These are phyloP conservation scores for Montipora capitata DNA, from an alignment of 92 coral and sea anemone genomes.

Conservation along the genomic window DNA sequence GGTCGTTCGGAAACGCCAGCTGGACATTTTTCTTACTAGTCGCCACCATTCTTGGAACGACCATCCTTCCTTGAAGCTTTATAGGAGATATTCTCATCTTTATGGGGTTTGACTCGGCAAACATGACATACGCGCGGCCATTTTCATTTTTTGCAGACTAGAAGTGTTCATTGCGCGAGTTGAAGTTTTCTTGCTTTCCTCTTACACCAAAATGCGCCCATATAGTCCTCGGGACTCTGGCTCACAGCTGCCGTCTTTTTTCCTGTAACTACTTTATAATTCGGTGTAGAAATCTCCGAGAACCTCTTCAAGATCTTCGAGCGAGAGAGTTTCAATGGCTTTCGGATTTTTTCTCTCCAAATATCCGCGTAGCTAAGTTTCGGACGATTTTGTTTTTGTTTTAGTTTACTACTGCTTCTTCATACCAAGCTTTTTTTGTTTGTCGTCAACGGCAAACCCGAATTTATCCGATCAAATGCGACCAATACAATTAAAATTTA, in stretches of 20 bases:
- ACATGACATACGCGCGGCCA: slow-evolving; percentile 24
- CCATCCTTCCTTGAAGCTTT: slow-evolving; percentile 13
- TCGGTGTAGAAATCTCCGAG: too few relatives aligned
- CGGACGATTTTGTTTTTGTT: too few relatives aligned
- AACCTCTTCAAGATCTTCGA: too few relatives aligned
- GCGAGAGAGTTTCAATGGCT: too few relatives aligned
- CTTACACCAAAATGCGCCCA: not conserved
- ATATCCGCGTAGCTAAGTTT: too few relatives aligned
- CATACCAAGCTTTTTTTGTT: too few relatives aligned
- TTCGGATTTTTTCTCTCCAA: too few relatives aligned
- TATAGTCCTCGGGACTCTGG: too few relatives aligned
- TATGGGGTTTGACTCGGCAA: slow-evolving; percentile 13
- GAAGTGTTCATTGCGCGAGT: slow-evolving; percentile 18
- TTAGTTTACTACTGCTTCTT: too few relatives aligned
- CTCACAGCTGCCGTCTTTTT: too few relatives aligned
- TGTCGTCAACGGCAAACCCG: too few relatives aligned
- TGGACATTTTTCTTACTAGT: not conserved
- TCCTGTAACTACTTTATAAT: too few relatives aligned
- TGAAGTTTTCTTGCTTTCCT: not conserved
- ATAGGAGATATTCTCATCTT: slow-evolving; percentile 8
- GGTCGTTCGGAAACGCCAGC: not conserved
- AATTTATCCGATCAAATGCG: slow-evolving; percentile 5
- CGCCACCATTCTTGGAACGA: slow-evolving; percentile 8
- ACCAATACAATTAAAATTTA: not conserved
- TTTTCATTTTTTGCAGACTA: slow-evolving; percentile 11